Conservation (phyloP, 2,113 vertebrate genomes). For the Triplophysa rosa region DNA sequence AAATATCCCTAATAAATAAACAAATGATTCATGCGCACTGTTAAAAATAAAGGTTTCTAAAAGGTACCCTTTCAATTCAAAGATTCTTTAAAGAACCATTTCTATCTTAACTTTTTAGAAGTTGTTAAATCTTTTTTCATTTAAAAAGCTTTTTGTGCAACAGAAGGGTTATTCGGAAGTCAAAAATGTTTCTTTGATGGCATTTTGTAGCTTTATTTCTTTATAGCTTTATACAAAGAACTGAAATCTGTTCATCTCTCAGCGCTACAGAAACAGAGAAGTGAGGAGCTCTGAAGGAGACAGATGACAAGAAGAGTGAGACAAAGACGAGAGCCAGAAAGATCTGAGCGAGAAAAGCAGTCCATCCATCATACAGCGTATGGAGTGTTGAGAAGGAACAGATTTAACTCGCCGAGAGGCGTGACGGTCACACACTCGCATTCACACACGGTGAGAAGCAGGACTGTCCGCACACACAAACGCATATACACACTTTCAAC, state of each 20-base stretch:
- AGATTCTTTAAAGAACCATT: too few relatives aligned
- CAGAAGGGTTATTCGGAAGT: too few relatives aligned
- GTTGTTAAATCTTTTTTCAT: too few relatives aligned
- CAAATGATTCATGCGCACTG: too few relatives aligned
- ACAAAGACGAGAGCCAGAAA: background rate
- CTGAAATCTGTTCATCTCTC: background rate
- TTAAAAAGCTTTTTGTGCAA: too few relatives aligned
- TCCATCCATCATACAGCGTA: slow-evolving; percentile 32
- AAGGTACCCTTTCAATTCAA: too few relatives aligned
- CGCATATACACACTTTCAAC: slow-evolving; percentile 18
- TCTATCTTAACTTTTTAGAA: too few relatives aligned
- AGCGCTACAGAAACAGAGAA: background rate
- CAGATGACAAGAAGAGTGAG: slow-evolving; percentile 14
- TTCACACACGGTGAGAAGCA: background rate
- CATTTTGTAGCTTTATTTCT: too few relatives aligned
- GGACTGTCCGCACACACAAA: slow-evolving; percentile 10
- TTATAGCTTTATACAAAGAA: too few relatives aligned
- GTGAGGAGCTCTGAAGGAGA: background rate
- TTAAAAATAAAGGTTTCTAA: too few relatives aligned
- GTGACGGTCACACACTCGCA: slow-evolving; percentile 32
- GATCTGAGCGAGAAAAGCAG: slow-evolving; percentile 14
- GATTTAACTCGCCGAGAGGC: slow-evolving; percentile 35
- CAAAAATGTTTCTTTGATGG: too few relatives aligned
- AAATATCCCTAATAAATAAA: too few relatives aligned
- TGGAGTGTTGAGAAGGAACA: slow-evolving; percentile 32